These are phyloP conservation scores for Seriola dumerili DNA, from an alignment of 2,113 vertebrate genomes.

Conservation along the genomic window DNA sequence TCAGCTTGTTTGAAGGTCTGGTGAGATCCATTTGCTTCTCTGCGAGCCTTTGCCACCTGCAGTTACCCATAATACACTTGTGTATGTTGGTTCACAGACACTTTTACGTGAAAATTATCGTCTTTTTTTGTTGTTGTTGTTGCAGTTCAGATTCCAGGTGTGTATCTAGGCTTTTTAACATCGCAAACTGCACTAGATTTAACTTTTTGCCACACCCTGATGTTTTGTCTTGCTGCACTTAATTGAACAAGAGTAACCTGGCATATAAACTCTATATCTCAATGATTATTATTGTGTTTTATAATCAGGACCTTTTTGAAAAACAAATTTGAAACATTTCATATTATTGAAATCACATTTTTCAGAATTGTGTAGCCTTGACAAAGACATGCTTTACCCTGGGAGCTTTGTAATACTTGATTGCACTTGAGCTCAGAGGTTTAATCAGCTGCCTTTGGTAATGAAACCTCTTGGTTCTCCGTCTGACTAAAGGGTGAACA, in stretches of 20 bases:
- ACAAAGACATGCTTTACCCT: slow-evolving; percentile 19
- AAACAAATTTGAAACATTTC: background rate
- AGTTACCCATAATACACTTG: background rate
- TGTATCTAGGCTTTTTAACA: no score
- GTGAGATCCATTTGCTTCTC: background rate
- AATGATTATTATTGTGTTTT: background rate
- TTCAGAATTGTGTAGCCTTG: background rate
- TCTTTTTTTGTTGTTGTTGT: no score
- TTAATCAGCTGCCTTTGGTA: slow-evolving; percentile 61
- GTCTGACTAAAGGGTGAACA: slow-evolving; percentile 50
- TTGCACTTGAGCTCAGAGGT: slow-evolving; percentile 47
- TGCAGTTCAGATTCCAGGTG: no score
- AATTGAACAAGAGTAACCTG: background rate
- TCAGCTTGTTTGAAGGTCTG: background rate
- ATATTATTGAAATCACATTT: background rate
- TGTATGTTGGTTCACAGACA: background rate
- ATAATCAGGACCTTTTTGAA: background rate
- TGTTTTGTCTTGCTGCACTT: background rate
- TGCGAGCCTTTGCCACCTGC: background rate
- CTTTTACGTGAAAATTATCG: no score
- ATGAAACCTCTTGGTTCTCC: slow-evolving; percentile 57
- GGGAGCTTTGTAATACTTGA: slow-evolving; percentile 46
- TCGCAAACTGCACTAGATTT: no score
- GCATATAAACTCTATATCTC: background rate
- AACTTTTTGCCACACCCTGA: background rate